Conservation (phyloP, 2,113 vertebrate genomes). For the Hippopotamus amphibius region DNA sequence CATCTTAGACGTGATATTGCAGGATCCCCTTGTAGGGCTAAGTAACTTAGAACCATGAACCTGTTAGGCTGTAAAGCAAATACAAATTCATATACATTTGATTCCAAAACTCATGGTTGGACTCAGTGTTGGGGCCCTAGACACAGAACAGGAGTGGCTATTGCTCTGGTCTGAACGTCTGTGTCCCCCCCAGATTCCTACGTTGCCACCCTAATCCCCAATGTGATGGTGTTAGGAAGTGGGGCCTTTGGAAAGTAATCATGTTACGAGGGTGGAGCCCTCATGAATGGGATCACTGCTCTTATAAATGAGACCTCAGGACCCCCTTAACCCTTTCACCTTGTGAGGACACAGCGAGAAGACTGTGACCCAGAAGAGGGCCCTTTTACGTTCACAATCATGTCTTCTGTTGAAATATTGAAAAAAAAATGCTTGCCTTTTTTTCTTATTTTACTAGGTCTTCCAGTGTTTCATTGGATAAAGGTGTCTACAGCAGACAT, state of each 20-base stretch:
- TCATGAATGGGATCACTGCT: not conserved
- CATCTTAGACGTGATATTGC: not conserved
- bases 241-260: not conserved
- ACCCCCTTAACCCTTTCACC: not conserved
- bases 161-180: not conserved
- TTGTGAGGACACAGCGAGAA: not conserved
- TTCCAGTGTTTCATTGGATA: too few species aligned
- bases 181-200: not conserved
- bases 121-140: not conserved
- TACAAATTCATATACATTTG: not conserved
- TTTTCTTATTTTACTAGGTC: not conserved
- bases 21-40: not conserved
- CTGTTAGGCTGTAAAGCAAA: not conserved
- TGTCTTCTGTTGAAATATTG: not conserved
- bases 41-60: not conserved
- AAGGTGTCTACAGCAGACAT: too few species aligned
- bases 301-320: not conserved
- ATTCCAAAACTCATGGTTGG: not conserved
- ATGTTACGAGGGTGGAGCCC: not conserved
- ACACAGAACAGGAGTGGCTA: not conserved
- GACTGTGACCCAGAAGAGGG: not conserved
- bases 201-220: not conserved
- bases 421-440: not conserved
- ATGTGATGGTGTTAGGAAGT: rapidly evolving
- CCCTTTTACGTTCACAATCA: not conserved